Base-by-base conservation (phyloP, 2,888 invertebrate genomes). In the Belgica antarctica region DNA sequence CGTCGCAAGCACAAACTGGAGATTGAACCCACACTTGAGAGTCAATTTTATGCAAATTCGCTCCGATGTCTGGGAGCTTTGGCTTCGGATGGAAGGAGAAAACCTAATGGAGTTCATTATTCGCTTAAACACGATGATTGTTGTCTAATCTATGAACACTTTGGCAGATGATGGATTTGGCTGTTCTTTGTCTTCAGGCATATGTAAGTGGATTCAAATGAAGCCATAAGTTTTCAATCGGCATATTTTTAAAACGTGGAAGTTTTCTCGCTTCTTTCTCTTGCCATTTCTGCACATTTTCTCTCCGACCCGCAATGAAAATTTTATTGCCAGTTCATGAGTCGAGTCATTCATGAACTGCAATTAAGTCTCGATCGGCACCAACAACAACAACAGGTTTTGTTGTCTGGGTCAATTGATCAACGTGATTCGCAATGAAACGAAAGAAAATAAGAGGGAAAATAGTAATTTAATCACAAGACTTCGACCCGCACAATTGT, bases 331-430 rank as follows among this genome's bases (percentile, higher is more conserved):
- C 41, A 41, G 41, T n/a, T 41, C 41, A 41, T 41, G 41, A 41
- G 41, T 41, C 41, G 15, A 41, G 12, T 41, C 41, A 41, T 41
- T 41, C 41, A 41, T 41, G 41, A 41, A 41, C 41, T 41, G 41
- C 41, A 41, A 41, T 41, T 41, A 41, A 41, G 41, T 15, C 15
- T 41, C 41, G 41, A 41, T n/a, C 2, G n/a, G n/a, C n/a, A n/a
- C n/a, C n/a, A n/a, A n/a, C n/a, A n/a, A n/a, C n/a, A n/a, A n/a
- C n/a, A 41, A 41, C 41, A 15, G 15, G 41, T 41, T 41, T 41
- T 41, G 15, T 41, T 41, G 41, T 41, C 41, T 41, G 41, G 41
- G 41, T 41, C 41, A 41, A n/a, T n/a, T n/a, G n/a, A n/a, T n/a
- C 41, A 34, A 34, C 34, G 12, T 8, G 34, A n/a, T n/a, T n/a